phyloP scores from a whole-genome alignment of 2,797 vertebrate genomes.

The Epinephelus awoara region DNA sequence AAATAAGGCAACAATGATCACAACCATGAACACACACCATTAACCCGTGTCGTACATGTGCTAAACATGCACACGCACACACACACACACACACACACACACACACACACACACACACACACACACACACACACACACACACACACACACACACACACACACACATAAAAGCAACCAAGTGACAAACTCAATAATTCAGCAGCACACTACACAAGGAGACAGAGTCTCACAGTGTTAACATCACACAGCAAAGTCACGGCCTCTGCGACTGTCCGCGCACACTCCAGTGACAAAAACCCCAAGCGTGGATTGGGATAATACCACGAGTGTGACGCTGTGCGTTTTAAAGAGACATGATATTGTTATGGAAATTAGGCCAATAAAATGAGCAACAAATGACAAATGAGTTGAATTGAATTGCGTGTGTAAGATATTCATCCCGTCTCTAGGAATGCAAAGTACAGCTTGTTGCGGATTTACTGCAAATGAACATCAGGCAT shows the following conservation, averaged over 20 bases:
- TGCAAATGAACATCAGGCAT: slow-evolving; percentile 42
- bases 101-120: slow-evolving; percentile 19
- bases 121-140: slow-evolving; percentile 20
- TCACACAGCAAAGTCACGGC: slow-evolving; percentile 67
- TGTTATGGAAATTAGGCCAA: slow-evolving; percentile 41
- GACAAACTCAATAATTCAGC: slow-evolving; percentile 73
- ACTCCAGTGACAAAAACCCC: slow-evolving; percentile 42
- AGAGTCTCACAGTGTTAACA: slow-evolving; percentile 73
- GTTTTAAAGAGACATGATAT: slow-evolving; percentile 41
- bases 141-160: too few species aligned
- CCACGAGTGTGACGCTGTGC: slow-evolving; percentile 3
- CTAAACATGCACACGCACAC: slow-evolving; percentile 42
- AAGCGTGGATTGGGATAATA: slow-evolving; percentile 31
- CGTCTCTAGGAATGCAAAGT: slow-evolving; percentile 16
- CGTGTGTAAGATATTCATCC: slow-evolving; percentile 1
- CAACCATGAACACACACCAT: slow-evolving; percentile 25
- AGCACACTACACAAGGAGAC: slow-evolving; percentile 61
- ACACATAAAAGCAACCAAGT: slow-evolving; percentile 50
- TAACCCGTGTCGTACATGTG: slow-evolving; percentile 20
- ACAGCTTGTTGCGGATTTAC: slow-evolving; percentile 48
- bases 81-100: neutral
- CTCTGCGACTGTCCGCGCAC: slow-evolving; percentile 56
- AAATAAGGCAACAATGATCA: neutral
- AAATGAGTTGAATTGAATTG: slow-evolving; percentile 21
- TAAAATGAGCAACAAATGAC: slow-evolving; percentile 29